Evolutionary conservation across 2,113 vertebrate genomes (phyloP), one percentile per base, ranked within the genome.

Genomic region (Barnardius zonarius): DNA sequence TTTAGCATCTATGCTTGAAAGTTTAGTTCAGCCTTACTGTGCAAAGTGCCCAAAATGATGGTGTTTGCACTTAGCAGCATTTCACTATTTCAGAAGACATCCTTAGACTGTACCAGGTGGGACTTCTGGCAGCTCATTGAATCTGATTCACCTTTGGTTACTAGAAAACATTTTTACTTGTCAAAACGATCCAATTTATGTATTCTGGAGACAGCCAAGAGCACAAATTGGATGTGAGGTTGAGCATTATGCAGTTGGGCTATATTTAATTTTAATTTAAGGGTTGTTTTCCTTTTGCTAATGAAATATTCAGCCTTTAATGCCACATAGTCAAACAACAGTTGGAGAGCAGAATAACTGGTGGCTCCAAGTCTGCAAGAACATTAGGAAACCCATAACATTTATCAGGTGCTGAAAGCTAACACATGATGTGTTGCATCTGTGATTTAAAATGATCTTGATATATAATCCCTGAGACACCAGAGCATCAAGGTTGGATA

Each of bases 361-460:
- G 75, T 91, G 41, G n/a, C 74, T 95, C 76, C 46, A 92, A 7
- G 63, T 90, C 85, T 95, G 61, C 51, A 72, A 83, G 79, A 92
- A 61, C 75, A 68, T 83, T 90, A 96, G n/a, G 79, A 87, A 95
- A 95, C 51, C 64, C 46, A 23, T 92, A 96, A 95, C 90, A 90
- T 94, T 95, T 88, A 92, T 93, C 76, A 93, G 79, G 76, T 95
- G 90, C 72, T 92, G 88, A 96, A 96, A 96, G 83, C 73, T 67
- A 78, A 94, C 88, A 93, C 84, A 88, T 86, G 88, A 94, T 83
- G 85, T 94, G 85, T 93, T 83, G 94, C 95, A 95, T 74, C 88
- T 88, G 61, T 83, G 93, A 93, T 93, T 95, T 95, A 86, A 88
- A 92, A 81, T 78, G 68, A 83, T 19, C 49, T 78, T 87, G 91